Evolutionary conservation across 2,797 vertebrate species (phyloP), one percentile per base, ranked within the genome.

Genomic region (Podargus strigoides): DNA sequence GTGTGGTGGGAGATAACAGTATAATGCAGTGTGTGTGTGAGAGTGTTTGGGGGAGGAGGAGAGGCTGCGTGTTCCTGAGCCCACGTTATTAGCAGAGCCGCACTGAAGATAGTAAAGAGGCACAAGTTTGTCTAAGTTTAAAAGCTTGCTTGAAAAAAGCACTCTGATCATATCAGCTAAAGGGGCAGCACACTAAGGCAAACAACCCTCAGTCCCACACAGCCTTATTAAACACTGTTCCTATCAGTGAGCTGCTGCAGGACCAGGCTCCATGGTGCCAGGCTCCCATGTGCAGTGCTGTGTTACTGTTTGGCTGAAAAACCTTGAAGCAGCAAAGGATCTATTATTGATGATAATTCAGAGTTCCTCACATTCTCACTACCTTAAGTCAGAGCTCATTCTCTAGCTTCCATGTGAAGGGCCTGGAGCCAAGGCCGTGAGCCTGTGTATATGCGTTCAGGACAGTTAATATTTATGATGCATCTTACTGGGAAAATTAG

Each of bases 391-490:
- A 95, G 85, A 6, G 21, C 88, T 92, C 62, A 18, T 89, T 94
- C 94, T 90, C 66, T 74, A 53, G 89, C 88, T 95, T 95, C 82
- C 88, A 94, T 83, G 90, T 19, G 78, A 92, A 94, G 90, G 92
- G 93, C 92, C 82, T 18, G 10, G 59, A 96, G 92, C 95, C 96
- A 95, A 96, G 74, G 85, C 95, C 82, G 37, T 28, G 68, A 93
- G 93, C 60, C 74, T 93, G 64, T 91, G 84, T 95, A 52, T 96
- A 88, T 96, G 92, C 34, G 94, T 80, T 96, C 95, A 81, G 95
- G 93, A 96, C 93, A 95, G 97, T 95, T 96, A 95, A 92, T 97
- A 96, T 96, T 97, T 97, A 97, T 96, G 95, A 87, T 96, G 89
- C 94, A 95, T 96, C 96, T 97, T 96, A 96, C 96, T 94, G 92